Evolutionary conservation across 1,140 invertebrate genomes (phyloP).

Genomic region (Saccostrea cuccullata): DNA sequence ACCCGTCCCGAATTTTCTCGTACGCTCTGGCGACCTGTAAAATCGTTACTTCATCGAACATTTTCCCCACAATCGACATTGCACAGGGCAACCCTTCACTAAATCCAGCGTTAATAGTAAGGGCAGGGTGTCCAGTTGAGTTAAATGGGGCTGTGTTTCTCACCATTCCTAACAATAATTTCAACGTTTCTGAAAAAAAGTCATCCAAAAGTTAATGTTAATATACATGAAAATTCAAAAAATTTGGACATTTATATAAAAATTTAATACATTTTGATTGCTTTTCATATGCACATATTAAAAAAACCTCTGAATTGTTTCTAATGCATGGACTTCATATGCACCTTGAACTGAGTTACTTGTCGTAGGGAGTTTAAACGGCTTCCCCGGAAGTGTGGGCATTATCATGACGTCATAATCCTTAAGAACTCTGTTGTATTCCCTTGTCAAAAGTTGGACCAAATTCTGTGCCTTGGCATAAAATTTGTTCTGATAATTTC

Average conservation of each 20-base stretch:
- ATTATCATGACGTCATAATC: conserved; percentile 51
- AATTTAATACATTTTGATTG: too few relatives aligned
- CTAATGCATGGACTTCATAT: background rate
- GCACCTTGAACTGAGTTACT: background rate
- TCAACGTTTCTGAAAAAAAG: background rate
- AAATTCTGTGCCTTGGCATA: conserved; percentile 51
- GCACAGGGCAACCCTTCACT: conserved; percentile 63
- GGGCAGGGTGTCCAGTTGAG: conserved; percentile 67
- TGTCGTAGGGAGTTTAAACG: conserved; percentile 32
- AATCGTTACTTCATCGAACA: conserved; percentile 60
- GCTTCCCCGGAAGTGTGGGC: conserved; percentile 40
- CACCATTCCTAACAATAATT: background rate
- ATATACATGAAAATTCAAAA: too few relatives aligned
- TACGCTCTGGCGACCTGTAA: conserved; percentile 58
- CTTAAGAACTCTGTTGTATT: conserved; percentile 41
- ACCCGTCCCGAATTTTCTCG: conserved; percentile 45
- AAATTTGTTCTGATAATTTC: conserved; percentile 48
- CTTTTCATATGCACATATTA: too few relatives aligned
- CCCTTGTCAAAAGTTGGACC: conserved; percentile 14
- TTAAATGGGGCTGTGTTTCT: conserved; percentile 64
- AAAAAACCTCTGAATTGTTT: too few relatives aligned
- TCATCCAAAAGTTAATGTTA: background rate
- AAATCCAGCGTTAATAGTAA: conserved; percentile 67
- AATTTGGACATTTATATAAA: too few relatives aligned
- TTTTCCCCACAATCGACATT: conserved; percentile 60